Conservation (phyloP, 2,797 vertebrate species). For the Microchirus variegatus region DNA sequence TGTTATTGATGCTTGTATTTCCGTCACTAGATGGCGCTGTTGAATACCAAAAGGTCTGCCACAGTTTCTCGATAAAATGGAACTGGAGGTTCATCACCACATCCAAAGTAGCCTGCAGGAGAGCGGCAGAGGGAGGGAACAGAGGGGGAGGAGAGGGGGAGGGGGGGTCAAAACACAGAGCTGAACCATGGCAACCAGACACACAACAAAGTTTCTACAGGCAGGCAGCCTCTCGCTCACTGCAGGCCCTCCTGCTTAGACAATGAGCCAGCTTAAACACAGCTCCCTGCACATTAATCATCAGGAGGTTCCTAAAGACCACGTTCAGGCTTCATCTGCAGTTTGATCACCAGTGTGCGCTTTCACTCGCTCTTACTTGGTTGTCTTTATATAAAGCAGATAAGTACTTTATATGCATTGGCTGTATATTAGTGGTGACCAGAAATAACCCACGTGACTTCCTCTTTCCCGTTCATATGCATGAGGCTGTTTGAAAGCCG, state of each 20-base stretch:
- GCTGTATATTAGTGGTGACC: constrained; percentile 28
- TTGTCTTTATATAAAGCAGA: constrained; percentile 20
- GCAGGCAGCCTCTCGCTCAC: constrained; percentile 64
- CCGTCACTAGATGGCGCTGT: constrained; percentile 87
- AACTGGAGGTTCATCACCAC: constrained; percentile 98
- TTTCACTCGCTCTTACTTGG: constrained; percentile 2
- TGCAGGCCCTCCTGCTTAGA: constrained; percentile 60
- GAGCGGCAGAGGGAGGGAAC: constrained; percentile 32
- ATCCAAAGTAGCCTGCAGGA: constrained; percentile 89
- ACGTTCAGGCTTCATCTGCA: constrained; percentile 24
- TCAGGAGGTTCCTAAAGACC: constrained; percentile 42
- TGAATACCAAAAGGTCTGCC: constrained; percentile 98
- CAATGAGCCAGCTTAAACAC: constrained; percentile 69
- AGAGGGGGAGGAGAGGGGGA: constrained; percentile 16
- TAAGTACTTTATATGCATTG: constrained; percentile 13
- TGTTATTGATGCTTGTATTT: constrained; percentile 80
- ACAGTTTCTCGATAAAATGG: constrained; percentile 96
- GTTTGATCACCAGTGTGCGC: constrained; percentile 1
- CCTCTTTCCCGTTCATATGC: constrained; percentile 62
- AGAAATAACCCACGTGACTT: constrained; percentile 45
- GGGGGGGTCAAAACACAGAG: constrained; percentile 68
- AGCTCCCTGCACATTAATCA: constrained; percentile 70
- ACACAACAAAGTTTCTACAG: constrained; percentile 80
- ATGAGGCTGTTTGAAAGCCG: constrained; percentile 38
- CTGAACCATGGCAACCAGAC: constrained; percentile 80